phyloP scores from a whole-genome alignment of 2,113 vertebrate genomes.

The Macheiramphus alcinus region DNA sequence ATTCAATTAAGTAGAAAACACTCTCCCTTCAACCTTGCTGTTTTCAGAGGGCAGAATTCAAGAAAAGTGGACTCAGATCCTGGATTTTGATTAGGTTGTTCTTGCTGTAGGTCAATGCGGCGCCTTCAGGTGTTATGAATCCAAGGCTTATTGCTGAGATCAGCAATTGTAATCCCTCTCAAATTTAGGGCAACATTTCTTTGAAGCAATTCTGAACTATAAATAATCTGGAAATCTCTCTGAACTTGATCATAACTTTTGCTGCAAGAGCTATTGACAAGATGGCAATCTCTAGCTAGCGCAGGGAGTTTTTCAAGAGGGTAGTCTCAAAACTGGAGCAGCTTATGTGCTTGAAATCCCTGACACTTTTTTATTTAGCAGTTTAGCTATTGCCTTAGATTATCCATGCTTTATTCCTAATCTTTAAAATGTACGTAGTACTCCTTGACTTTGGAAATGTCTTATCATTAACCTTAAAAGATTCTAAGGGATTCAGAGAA shows the following conservation, averaged over 20 bases:
- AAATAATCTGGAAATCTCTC: conserved; percentile 1
- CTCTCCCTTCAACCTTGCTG: neutral
- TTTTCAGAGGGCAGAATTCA: neutral
- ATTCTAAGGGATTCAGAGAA: neutral
- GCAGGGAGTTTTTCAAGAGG: neutral
- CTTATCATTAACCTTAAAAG: neutral
- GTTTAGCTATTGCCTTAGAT: neutral
- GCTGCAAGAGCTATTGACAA: neutral
- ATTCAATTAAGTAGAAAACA: neutral
- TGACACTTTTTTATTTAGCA: neutral
- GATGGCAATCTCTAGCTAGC: neutral
- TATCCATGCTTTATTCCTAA: neutral
- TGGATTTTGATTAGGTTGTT: neutral
- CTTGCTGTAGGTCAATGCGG: neutral
- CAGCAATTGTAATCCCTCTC: neutral
- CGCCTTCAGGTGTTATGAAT: neutral
- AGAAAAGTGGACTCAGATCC: neutral
- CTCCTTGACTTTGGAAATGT: neutral
- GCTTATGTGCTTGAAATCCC: neutral
- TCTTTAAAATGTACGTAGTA: neutral
- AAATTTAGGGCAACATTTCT: conserved; percentile 22
- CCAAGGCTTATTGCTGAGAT: neutral
- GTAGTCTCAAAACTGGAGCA: neutral
- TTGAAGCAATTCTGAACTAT: conserved; percentile 9
- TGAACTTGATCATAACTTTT: neutral